Base-by-base conservation (phyloP, 2,113 vertebrate genomes). In the Periophthalmus modestus region DNA sequence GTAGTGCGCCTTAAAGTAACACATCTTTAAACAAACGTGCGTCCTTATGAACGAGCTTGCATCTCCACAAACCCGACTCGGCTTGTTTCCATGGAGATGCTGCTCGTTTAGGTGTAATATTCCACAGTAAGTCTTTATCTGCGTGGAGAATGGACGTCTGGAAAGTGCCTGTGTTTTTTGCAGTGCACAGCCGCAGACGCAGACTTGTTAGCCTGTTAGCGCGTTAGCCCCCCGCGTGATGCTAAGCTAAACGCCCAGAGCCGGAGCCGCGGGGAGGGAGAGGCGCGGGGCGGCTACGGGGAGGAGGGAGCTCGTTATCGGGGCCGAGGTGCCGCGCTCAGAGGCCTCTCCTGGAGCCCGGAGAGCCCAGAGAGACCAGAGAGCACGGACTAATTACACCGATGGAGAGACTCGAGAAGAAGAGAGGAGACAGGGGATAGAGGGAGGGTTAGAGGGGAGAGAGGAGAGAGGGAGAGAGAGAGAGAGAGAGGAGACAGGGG, bases 331-430 rank as follows among this genome's bases (percentile, higher is more conserved):
- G 78, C 80, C 74, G 72, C 68, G 75, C 77, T 72, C 73, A 69
- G 66, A 62, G 88, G 82, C 75, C 39, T 85, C 57, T 87, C 77
- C 83, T 71, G 46, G 66, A 72, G 87, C 61, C 66, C 33, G 39
- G 62, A 24, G 67, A 69, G 57, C 72, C 74, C 63, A 71, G 57
- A 86, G n/a, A n/a, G n/a, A n/a, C n/a, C n/a, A n/a, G n/a, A n/a
- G n/a, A n/a, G n/a, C n/a, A n/a, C n/a, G n/a, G n/a, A n/a, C 87
- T 89, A 90, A 89, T 91, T 92, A 89, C 62, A 75, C 85, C 57
- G 14, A 74, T 82, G 85, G 85, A 89, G 84, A 34, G 88, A 80
- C 87, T 87, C 87, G 87, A 90, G 91, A 91, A 90, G 75, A 80
- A 61, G 34, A 72, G 80, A 85, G 72, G 82, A 85, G 84, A 12